These are phyloP conservation scores for Mayetiola destructor DNA, from an alignment of 2,888 invertebrate genomes.

Conservation along the genomic window DNA sequence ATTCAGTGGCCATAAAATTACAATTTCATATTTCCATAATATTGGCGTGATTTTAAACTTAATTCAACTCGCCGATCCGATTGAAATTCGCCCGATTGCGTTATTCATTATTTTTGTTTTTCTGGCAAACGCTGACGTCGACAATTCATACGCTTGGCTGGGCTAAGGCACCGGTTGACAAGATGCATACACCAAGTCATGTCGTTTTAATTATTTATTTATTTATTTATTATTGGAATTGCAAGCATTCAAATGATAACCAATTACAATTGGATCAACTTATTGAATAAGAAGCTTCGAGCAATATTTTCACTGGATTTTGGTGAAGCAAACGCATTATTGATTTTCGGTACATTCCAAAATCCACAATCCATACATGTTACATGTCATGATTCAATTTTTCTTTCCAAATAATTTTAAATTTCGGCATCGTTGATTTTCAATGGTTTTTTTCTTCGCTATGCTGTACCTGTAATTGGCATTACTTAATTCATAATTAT, in stretches of 20 bases:
- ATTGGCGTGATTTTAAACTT: too few relatives aligned
- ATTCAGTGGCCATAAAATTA: too few relatives aligned
- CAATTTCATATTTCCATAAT: too few relatives aligned
- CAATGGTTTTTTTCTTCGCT: background rate
- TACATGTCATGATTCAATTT: background rate
- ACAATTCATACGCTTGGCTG: slow-evolving; percentile 7
- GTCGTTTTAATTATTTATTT: too few relatives aligned
- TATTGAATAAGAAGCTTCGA: background rate
- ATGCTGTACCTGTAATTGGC: background rate
- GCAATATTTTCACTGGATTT: background rate
- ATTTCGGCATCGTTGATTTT: slow-evolving; percentile 5
- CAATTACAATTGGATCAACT: background rate
- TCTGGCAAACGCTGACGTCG: too few relatives aligned
- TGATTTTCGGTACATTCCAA: background rate
- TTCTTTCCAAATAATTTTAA: background rate
- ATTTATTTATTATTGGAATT: too few relatives aligned
- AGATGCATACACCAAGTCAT: too few relatives aligned
- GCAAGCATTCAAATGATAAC: background rate
- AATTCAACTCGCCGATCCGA: too few relatives aligned
- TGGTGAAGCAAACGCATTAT: background rate
- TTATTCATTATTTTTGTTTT: too few relatives aligned
- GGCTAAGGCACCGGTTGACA: background rate
- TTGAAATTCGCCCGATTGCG: too few relatives aligned
- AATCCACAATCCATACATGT: background rate
- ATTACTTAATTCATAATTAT: slow-evolving; percentile 1